Evolutionary conservation across 2,113 vertebrate genomes (phyloP), one percentile per base, ranked within the genome.

Genomic region (Pituophis catenifer): DNA sequence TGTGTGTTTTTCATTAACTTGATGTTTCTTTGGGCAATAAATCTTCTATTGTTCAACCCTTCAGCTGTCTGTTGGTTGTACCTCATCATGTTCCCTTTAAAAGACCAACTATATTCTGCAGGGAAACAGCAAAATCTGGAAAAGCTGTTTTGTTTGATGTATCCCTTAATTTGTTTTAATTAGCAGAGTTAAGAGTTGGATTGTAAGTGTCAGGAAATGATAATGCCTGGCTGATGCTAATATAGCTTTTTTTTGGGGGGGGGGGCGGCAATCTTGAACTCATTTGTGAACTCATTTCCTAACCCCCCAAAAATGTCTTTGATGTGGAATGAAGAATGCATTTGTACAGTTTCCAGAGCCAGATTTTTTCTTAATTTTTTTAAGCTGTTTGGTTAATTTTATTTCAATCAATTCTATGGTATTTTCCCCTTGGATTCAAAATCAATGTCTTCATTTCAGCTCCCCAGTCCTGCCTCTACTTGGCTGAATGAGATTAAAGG

Each of bases 361-460:
- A 23, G 93, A 96, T 81, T 81, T 3, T 3, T 38, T 38, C 12
- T 81, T 19, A 21, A 17, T 33, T 81, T 81, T 2, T 75, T 38
- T 7, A 38, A 38, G 33, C 5, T 38, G 33, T 44, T 81, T 44
- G 17, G 33, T 81, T 81, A 81, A 81, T 81, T 81, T 81, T 81
- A 38, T 81, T 81, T 81, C 75, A 81, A 44, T 81, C 33, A 81
- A 81, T 44, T 38, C 33, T 38, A 81, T 44, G 6, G n/a, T 9
- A 9, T 44, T 91, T 57, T 89, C 54, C 65, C 13, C 90, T 44
- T 90, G 57, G 95, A 92, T 92, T 55, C 33, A 91, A 89, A 95
- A 94, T 94, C 93, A 93, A 48, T 94, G 91, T 96, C 91, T 90
- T 94, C 95, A 96, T 70, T 92, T 93, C 86, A 86, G 23, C 19